Evolutionary conservation across 2,888 invertebrate species (phyloP), one percentile per base, ranked within the genome.

Genomic region (Emmelina monodactyla): DNA sequence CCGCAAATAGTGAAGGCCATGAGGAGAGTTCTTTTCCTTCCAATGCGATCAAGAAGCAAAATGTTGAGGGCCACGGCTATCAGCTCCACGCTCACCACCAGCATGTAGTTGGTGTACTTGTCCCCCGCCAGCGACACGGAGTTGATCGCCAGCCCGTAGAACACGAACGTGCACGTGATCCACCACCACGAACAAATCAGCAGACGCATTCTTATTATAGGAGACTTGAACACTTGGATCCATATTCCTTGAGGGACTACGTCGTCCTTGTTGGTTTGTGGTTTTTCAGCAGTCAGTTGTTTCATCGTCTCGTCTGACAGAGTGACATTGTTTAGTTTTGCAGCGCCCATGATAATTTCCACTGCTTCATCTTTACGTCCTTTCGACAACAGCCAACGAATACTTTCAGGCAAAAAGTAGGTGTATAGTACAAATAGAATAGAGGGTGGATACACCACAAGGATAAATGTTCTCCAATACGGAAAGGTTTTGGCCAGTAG

Each of bases 141-240:
- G 68, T 89, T 91, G 45, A 92, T 78, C 3, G 89, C 89, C 35
- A 92, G 67, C 0, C 92, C 92, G 54, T 90, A 92, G 63, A 89
- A 92, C 28, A 92, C 87, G 45, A 92, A 86, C 0, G 89, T 87
- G 48, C 88, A 89, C 0, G 90, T 87, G 28, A 90, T 84, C 91
- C 91, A 91, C 72, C 89, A 90, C 63, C 73, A 78, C 2, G 76
- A 76, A 35, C 76, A 76, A 12, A 75, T 72, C 1, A 66, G 70
- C 22, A 78, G 45, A 2, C 78, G 59, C 6, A 43, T 63, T 69
- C 73, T 67, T 28, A 78, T 73, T 13, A 75, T 70, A 0, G 69
- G 73, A 0, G 78, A 79, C 7, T 47, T 53, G 13, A 76, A 33
- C 40, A 75, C 73, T 40, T 73, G 72, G 43, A 55, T 59, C 66